Evolutionary conservation across 1,140 invertebrate species (phyloP).

Genomic region (Aporrectodea caliginosa): DNA sequence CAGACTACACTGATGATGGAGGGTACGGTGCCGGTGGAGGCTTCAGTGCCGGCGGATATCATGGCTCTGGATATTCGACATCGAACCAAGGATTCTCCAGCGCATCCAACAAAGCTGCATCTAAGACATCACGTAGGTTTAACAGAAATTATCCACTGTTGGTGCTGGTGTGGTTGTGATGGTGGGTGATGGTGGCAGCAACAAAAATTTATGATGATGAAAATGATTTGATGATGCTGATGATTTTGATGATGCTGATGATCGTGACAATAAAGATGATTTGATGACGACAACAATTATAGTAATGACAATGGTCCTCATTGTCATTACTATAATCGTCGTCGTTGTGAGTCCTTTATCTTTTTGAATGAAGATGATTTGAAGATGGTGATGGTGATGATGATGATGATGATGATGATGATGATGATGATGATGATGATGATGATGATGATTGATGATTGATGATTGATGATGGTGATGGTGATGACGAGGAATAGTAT

Average conservation of each 20-base stretch:
- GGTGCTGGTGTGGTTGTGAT: neutral
- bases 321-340: neutral
- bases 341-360: neutral
- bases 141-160: neutral
- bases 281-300: neutral
- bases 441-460: neutral
- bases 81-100: neutral
- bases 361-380: neutral
- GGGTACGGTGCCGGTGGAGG: neutral
- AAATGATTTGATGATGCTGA: neutral
- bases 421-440: too few species aligned
- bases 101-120: neutral
- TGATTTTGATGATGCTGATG: neutral
- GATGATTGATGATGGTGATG: neutral
- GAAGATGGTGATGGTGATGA: neutral
- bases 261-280: neutral
- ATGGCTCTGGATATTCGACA: neutral
- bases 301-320: neutral
- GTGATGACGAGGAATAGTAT: neutral
- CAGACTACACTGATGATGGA: neutral
- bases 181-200: neutral
- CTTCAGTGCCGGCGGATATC: neutral
- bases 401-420: neutral
- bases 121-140: neutral
- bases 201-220: neutral